phyloP scores from a whole-genome alignment of 2,888 invertebrate species.

The Malthinus flaveolus region DNA sequence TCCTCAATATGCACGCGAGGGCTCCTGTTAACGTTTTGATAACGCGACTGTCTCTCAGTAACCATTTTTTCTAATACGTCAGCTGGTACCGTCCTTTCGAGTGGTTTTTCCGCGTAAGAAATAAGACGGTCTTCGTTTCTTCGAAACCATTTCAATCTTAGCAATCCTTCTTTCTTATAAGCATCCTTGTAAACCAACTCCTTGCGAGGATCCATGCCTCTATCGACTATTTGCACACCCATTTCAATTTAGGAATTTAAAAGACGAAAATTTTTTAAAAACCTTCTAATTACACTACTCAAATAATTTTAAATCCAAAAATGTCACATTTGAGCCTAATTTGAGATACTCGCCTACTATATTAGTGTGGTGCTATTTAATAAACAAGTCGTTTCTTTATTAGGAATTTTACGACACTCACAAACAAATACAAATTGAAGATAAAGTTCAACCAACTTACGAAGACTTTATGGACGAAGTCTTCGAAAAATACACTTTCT shows the following conservation, averaged over 20 bases:
- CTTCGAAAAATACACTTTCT: constrained; percentile 38
- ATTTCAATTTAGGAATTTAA: constrained; percentile 12
- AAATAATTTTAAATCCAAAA: neutral
- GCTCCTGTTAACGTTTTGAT: constrained; percentile 37
- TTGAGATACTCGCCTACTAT: too few relatives aligned
- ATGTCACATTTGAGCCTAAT: neutral
- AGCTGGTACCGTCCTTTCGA: constrained; percentile 40
- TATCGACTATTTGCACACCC: constrained; percentile 6
- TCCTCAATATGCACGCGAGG: constrained; percentile 30
- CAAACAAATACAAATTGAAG: constrained; percentile 31
- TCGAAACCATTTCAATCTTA: constrained; percentile 51
- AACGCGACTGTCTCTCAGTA: constrained; percentile 33
- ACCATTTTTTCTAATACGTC: constrained; percentile 41
- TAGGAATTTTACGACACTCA: constrained; percentile 42
- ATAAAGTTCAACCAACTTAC: constrained; percentile 37
- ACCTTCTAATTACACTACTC: neutral
- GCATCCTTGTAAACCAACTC: constrained; percentile 28
- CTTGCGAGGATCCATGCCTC: constrained; percentile 19
- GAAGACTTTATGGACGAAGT: constrained; percentile 41
- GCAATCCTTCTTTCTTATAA: constrained; percentile 46
- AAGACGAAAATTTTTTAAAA: too few relatives aligned
- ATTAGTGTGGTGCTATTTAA: too few relatives aligned
- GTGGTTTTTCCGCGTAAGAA: constrained; percentile 41
- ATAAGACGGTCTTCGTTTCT: constrained; percentile 47
- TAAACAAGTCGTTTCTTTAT: neutral